Evolutionary conservation across 1,140 invertebrate species (phyloP).

Genomic region (Trichoplusia ni): DNA sequence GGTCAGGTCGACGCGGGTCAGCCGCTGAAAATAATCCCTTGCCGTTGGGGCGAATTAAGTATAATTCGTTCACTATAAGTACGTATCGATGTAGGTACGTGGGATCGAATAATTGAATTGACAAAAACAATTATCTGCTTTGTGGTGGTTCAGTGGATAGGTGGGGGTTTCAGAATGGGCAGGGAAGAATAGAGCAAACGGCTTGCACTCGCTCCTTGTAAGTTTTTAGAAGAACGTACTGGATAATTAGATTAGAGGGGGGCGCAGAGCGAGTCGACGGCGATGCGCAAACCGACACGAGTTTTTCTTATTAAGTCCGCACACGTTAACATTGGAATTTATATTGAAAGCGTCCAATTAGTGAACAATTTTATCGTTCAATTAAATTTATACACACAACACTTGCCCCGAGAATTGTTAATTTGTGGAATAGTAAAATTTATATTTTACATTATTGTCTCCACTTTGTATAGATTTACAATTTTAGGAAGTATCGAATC

Average conservation of each 20-base stretch:
- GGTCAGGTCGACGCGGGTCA: conserved; percentile 57
- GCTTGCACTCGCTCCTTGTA: conserved; percentile 55
- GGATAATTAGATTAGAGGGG: conserved; percentile 71
- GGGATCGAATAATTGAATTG: conserved; percentile 54
- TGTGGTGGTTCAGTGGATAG: conserved; percentile 32
- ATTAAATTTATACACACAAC: background rate
- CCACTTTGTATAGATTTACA: no score
- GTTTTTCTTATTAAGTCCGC: conserved; percentile 12
- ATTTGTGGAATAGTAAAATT: background rate
- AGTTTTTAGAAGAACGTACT: conserved; percentile 61
- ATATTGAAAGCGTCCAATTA: conserved; percentile 10
- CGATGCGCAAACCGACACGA: conserved; percentile 42
- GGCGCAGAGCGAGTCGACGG: conserved; percentile 44
- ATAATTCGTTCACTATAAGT: conserved; percentile 40
- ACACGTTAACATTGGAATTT: conserved; percentile 18
- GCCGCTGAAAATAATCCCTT: conserved; percentile 62
- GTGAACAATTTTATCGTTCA: background rate
- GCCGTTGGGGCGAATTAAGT: conserved; percentile 53
- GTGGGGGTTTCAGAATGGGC: conserved; percentile 28
- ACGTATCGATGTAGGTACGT: conserved; percentile 42
- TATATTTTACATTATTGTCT: no score
- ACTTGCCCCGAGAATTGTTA: background rate
- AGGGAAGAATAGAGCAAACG: conserved; percentile 53
- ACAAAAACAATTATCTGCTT: conserved; percentile 60
- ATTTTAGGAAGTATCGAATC: no score